Percentiles rank a stretch among this genome's conserved stretches.
Conservation (phyloP, 2,113 vertebrate genomes). For the Lophotis ruficrista region DNA sequence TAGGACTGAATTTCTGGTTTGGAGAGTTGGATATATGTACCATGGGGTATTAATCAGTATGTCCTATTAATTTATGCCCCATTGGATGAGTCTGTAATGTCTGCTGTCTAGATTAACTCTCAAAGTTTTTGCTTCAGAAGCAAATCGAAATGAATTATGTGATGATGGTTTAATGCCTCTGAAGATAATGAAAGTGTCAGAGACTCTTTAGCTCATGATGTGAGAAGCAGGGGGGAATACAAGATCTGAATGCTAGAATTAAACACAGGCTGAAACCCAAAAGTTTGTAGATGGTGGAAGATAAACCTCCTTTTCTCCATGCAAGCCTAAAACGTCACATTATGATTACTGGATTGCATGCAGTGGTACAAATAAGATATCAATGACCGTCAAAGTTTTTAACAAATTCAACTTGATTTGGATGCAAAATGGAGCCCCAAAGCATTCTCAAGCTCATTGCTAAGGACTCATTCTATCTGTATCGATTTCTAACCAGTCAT, state of each 20-base stretch:
- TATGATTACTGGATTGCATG: neutral
- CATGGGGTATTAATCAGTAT: neutral
- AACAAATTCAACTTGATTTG: neutral
- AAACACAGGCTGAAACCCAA: neutral
- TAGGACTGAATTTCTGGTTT: neutral
- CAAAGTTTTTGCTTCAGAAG: neutral
- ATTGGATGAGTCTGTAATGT: neutral
- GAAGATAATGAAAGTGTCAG: slow-evolving; percentile 12
- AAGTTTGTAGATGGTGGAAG: neutral
- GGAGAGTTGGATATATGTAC: neutral
- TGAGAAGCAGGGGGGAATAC: neutral
- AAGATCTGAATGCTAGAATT: neutral
- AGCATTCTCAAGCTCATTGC: neutral
- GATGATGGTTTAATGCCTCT: neutral
- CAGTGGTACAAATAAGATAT: neutral
- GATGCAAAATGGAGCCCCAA: neutral
- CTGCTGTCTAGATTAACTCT: neutral
- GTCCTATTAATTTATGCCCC: neutral
- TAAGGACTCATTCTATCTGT: neutral
- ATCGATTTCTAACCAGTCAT: neutral
- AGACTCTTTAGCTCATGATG: neutral
- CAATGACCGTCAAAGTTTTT: neutral
- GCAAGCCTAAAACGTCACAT: neutral
- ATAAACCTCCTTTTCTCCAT: neutral
- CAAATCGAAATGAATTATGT: neutral